Evolutionary conservation across 2,888 invertebrate species (phyloP).

Genomic region (Emmelina monodactyla): DNA sequence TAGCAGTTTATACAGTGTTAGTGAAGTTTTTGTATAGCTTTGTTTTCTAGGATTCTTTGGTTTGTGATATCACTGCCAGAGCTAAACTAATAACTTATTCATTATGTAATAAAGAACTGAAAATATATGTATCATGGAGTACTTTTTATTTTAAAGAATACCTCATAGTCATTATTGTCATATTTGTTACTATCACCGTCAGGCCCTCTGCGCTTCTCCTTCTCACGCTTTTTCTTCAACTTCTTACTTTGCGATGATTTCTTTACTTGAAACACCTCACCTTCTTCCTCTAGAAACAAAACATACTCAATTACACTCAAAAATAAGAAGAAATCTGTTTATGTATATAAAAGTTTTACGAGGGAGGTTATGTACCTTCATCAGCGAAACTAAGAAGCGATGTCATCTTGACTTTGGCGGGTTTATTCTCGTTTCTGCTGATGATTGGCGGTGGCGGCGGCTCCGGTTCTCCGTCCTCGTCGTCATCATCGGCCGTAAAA

Average conservation of each 20-base stretch:
- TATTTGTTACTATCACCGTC: constrained; percentile 49
- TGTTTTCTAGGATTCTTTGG: too few relatives aligned
- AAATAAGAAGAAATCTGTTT: not conserved
- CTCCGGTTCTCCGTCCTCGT: constrained; percentile 67
- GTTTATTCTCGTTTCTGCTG: constrained; percentile 57
- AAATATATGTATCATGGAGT: not conserved
- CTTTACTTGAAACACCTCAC: constrained; percentile 93
- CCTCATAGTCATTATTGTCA: constrained; percentile 46
- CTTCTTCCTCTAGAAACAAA: constrained; percentile 70
- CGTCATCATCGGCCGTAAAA: constrained; percentile 76
- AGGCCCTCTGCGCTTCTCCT: constrained; percentile 62
- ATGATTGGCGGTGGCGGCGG: constrained; percentile 59
- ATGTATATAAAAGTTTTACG: not conserved
- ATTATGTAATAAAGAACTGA: too few relatives aligned
- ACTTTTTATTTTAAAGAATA: constrained; percentile 24
- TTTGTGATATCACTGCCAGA: too few relatives aligned
- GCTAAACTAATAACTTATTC: too few relatives aligned
- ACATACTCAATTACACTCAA: too few relatives aligned
- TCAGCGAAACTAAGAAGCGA: constrained; percentile 83
- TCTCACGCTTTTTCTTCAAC: constrained; percentile 83
- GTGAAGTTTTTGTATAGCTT: too few relatives aligned
- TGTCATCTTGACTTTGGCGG: constrained; percentile 53
- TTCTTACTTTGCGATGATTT: constrained; percentile 94
- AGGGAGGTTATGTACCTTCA: constrained; percentile 54
- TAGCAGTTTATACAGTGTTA: too few relatives aligned